Conservation (phyloP, 2,797 vertebrate species). For the Halcyon chelicuti region DNA sequence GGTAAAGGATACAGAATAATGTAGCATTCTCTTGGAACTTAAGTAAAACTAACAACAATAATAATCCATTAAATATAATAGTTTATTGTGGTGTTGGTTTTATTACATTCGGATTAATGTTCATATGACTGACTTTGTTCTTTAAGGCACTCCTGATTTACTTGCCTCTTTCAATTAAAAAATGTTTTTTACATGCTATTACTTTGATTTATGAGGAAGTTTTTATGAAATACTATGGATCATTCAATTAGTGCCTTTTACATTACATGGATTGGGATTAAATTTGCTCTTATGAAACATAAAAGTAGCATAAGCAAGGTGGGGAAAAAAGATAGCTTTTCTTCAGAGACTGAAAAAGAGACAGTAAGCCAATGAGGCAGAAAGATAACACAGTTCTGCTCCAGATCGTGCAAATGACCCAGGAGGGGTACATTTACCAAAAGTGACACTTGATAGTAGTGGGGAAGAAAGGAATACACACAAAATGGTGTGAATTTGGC, state of each 20-base stretch:
- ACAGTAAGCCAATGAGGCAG: conserved; percentile 60
- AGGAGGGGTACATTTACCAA: conserved; percentile 46
- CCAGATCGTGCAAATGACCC: conserved; percentile 42
- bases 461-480: neutral
- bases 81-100: conserved; percentile 15
- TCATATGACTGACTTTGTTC: conserved; percentile 20
- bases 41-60: conserved; percentile 26
- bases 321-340: conserved; percentile 31
- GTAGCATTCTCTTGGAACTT: neutral
- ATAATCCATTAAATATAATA: conserved; percentile 24
- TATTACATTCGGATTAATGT: conserved; percentile 31
- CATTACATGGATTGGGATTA: conserved; percentile 29
- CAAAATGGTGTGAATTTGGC: neutral
- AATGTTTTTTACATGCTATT: conserved; percentile 13
- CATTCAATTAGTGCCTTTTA: conserved; percentile 51
- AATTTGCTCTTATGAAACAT: conserved; percentile 30
- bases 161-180: neutral
- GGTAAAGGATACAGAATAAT: neutral
- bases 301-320: conserved; percentile 50
- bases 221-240: conserved; percentile 43
- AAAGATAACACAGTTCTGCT: conserved; percentile 63
- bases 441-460: neutral
- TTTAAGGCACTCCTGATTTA: conserved; percentile 29
- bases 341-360: conserved; percentile 53
- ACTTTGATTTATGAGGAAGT: conserved; percentile 52